Percentiles rank a stretch among this genome's conserved stretches.
Conservation (phyloP, 2,797 vertebrate species). For the Macrochelys suwanniensis region DNA sequence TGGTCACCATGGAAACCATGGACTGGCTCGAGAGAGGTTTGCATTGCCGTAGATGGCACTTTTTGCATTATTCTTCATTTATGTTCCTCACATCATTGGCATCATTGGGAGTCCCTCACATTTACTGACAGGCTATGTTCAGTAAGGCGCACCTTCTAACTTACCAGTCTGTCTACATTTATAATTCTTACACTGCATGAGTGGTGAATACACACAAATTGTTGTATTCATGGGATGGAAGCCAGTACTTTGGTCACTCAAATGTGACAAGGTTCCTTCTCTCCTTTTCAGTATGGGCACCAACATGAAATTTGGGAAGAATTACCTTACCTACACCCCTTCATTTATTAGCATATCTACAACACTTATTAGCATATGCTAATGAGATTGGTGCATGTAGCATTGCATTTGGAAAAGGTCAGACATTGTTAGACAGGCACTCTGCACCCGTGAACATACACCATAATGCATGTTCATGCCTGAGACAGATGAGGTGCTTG, state of each 20-base stretch:
- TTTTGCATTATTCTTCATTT: constrained; percentile 61
- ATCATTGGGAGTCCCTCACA: neutral
- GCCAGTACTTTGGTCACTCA: neutral
- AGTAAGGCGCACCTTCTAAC: neutral
- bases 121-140: constrained; percentile 12
- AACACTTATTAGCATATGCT: neutral
- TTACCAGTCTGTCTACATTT: neutral
- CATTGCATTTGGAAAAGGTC: neutral
- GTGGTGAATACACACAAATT: neutral
- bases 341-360: neutral
- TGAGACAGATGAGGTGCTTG: neutral
- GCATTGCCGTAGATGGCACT: constrained; percentile 63
- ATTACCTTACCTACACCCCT: neutral
- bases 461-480: neutral
- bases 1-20: constrained; percentile 71
- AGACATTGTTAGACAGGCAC: neutral
- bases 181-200: neutral
- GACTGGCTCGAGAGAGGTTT: constrained; percentile 72
- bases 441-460: neutral
- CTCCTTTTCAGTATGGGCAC: neutral
- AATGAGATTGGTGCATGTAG: neutral
- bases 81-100: constrained; percentile 31
- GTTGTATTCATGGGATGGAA: neutral
- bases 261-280: neutral
- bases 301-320: neutral